Evolutionary conservation across 2,888 invertebrate species (phyloP).

Genomic region (Taphrorychus bicolor): DNA sequence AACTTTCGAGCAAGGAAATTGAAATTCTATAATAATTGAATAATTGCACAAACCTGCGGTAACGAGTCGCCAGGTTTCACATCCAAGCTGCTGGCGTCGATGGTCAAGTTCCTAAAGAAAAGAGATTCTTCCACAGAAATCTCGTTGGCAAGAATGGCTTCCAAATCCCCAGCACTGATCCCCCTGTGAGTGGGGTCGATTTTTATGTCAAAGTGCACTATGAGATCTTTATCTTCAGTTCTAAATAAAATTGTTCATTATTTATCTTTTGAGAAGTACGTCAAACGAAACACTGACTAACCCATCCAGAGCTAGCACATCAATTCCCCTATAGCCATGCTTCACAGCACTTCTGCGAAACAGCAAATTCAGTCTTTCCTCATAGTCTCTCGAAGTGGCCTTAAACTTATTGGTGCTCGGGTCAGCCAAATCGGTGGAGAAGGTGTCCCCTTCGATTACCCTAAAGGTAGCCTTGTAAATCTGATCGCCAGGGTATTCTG

Average conservation of each 20-base stretch:
- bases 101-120: conserved; percentile 70
- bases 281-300: conserved; percentile 61
- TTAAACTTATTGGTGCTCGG: conserved; percentile 74
- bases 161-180: conserved; percentile 71
- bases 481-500: conserved; percentile 78
- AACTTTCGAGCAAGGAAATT: not conserved
- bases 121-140: conserved; percentile 65
- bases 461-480: conserved; percentile 84
- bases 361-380: conserved; percentile 76
- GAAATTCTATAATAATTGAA: not conserved
- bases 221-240: conserved; percentile 72
- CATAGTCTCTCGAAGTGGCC: conserved; percentile 76
- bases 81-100: conserved; percentile 70
- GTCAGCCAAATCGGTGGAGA: conserved; percentile 71
- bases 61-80: conserved; percentile 64
- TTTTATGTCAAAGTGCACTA: conserved; percentile 85
- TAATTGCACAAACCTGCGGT: conserved; percentile 46
- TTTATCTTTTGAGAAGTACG: no score
- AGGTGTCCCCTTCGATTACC: conserved; percentile 73
- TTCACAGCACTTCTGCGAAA: conserved; percentile 77
- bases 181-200: conserved; percentile 71
- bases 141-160: conserved; percentile 71
- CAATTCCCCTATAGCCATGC: conserved; percentile 78
- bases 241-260: conserved; percentile 56
- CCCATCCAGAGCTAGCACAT: conserved; percentile 87